Percentiles rank a stretch among this genome's conserved stretches.
Evolutionary conservation across 2,797 vertebrate species (phyloP).

Genomic region (Steatocranus sp.): DNA sequence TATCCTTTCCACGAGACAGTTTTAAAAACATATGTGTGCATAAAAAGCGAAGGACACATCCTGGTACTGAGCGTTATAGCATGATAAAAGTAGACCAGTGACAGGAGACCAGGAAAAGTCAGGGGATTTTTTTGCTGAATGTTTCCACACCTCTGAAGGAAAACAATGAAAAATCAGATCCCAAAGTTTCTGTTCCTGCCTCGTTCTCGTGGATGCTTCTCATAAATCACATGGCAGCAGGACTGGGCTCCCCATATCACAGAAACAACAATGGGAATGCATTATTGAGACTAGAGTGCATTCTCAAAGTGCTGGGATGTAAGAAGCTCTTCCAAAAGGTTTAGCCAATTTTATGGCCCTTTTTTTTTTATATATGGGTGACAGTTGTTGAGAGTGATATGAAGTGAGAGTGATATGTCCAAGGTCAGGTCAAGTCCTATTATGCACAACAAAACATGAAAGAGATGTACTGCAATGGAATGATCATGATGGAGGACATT

Average conservation of each 20-base stretch:
- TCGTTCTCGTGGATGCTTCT: background rate
- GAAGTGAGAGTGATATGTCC: slow-evolving; percentile 23
- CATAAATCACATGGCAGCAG: background rate
- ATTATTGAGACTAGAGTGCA: slow-evolving; percentile 23
- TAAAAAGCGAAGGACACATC: slow-evolving; percentile 32
- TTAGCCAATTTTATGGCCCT: slow-evolving; percentile 16
- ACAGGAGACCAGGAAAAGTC: slow-evolving; percentile 16
- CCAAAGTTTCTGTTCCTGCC: background rate
- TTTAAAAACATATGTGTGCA: slow-evolving; percentile 31
- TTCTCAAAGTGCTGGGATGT: slow-evolving; percentile 15
- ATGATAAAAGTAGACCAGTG: slow-evolving; percentile 17
- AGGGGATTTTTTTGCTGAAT: slow-evolving; percentile 5
- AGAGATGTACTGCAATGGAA: slow-evolving; percentile 27
- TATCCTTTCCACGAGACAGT: slow-evolving; percentile 12
- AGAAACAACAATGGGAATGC: slow-evolving; percentile 43
- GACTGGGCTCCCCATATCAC: background rate
- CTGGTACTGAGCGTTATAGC: background rate
- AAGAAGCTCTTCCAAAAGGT: slow-evolving; percentile 17
- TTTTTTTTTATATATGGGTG: slow-evolving; percentile 19
- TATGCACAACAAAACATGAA: slow-evolving; percentile 38
- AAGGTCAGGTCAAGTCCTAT: slow-evolving; percentile 50
- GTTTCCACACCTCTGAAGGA: slow-evolving; percentile 20
- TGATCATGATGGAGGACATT: slow-evolving; percentile 56
- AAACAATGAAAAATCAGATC: slow-evolving; percentile 14
- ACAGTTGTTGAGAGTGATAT: slow-evolving; percentile 56